Conservation (phyloP, 2,113 vertebrate species). For the Chamaetylas fuelleborni region DNA sequence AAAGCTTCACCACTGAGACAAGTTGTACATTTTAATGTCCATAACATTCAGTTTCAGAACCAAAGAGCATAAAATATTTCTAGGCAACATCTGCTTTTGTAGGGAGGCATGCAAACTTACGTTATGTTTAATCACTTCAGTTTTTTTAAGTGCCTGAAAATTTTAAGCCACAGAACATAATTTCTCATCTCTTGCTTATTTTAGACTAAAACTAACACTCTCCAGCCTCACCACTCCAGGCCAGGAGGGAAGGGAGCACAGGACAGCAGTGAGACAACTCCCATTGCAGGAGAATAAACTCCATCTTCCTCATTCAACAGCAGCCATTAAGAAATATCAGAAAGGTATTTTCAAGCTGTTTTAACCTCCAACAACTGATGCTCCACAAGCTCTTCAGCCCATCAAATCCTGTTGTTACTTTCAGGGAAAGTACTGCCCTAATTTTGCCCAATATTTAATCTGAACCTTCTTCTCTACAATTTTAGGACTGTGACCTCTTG, state of each 20-base stretch:
- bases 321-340: not conserved
- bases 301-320: not conserved
- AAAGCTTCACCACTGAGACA: not conserved
- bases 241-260: not conserved
- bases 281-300: not conserved
- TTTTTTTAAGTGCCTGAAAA: not conserved
- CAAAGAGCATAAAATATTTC: constrained; percentile 9
- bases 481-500: not conserved
- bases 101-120: not conserved
- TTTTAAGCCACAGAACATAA: not conserved
- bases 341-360: not conserved
- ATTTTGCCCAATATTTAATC: not conserved
- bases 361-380: not conserved
- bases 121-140: not conserved
- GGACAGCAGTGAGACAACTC: not conserved
- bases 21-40: not conserved
- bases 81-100: not conserved
- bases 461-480: not conserved
- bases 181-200: not conserved
- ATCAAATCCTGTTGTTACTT: not conserved
- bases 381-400: not conserved
- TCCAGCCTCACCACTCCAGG: not conserved
- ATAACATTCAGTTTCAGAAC: constrained; percentile 10
- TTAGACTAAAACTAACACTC: not conserved
- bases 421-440: not conserved